Conservation (phyloP, 2,113 vertebrate species). For the Mastomys natalensis region DNA sequence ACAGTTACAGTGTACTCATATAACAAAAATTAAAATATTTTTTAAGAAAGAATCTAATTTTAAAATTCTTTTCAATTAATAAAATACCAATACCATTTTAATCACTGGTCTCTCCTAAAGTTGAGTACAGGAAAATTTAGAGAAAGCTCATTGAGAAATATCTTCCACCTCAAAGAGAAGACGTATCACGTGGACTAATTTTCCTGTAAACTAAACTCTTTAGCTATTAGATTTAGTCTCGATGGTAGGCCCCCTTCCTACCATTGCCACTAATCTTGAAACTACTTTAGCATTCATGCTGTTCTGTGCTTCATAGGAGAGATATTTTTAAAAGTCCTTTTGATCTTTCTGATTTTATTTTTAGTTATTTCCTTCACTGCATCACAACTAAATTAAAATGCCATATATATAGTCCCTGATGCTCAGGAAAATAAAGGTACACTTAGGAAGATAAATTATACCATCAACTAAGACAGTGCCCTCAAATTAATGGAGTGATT, state of each 20-base stretch:
- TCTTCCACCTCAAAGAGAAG: background rate
- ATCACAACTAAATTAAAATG: constrained; percentile 49
- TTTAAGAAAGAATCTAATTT: too few relatives aligned
- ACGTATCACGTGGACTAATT: background rate
- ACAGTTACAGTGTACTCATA: too few relatives aligned
- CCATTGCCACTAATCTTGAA: background rate
- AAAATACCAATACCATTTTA: constrained; percentile 74
- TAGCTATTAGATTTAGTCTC: constrained; percentile 23
- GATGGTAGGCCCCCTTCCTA: background rate
- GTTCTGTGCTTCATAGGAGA: background rate
- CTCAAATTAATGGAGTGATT: background rate
- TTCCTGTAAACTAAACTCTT: constrained; percentile 12
- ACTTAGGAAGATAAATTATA: background rate
- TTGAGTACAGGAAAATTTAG: constrained; percentile 31
- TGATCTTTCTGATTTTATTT: constrained; percentile 22
- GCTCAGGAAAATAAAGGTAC: background rate
- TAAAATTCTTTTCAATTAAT: constrained; percentile 25
- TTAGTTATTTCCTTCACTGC: background rate
- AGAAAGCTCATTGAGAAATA: constrained; percentile 59
- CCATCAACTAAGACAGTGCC: background rate
- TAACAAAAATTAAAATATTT: too few relatives aligned
- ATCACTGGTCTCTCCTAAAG: background rate
- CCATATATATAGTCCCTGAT: background rate
- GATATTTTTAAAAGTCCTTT: background rate
- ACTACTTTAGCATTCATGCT: background rate